Evolutionary conservation across 1,140 invertebrate species (phyloP).

Genomic region (Drosophila nasuta): DNA sequence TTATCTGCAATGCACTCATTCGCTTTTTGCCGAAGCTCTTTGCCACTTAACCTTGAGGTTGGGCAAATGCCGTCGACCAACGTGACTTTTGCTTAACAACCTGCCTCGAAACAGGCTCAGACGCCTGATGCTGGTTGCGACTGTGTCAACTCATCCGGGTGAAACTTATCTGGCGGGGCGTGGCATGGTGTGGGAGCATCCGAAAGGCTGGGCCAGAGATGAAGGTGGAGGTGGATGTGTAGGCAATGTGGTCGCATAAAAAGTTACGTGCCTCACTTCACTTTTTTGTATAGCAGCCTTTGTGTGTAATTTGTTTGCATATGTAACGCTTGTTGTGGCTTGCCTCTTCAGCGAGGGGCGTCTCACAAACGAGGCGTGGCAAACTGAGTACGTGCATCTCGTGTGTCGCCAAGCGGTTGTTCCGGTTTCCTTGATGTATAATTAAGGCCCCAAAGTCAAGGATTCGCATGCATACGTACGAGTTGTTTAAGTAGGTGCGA

Average conservation of each 20-base stretch:
- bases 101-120: conserved; percentile 25
- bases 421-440: conserved; percentile 68
- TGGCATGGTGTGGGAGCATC: neutral
- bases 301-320: conserved; percentile 68
- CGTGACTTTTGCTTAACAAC: conserved; percentile 69
- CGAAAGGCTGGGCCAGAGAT: neutral
- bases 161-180: conserved; percentile 29
- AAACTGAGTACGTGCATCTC: conserved; percentile 20
- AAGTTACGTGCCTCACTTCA: conserved; percentile 58
- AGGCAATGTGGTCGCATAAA: conserved; percentile 60
- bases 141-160: conserved; percentile 68
- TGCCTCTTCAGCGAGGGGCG: conserved; percentile 10
- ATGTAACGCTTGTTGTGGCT: conserved; percentile 39
- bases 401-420: conserved; percentile 52
- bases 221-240: conserved; percentile 4
- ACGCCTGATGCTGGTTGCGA: conserved; percentile 10
- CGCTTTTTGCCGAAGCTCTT: conserved; percentile 43
- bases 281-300: conserved; percentile 13
- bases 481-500: conserved; percentile 37
- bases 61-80: conserved; percentile 45
- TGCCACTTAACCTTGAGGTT: conserved; percentile 70
- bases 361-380: neutral
- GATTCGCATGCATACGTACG: conserved; percentile 50
- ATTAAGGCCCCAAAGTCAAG: conserved; percentile 73
- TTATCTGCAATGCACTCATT: conserved; percentile 49